Percentiles rank a stretch among this genome's conserved stretches.
Conservation (phyloP, 1,140 invertebrate species). For the Nixonia krombeini region DNA sequence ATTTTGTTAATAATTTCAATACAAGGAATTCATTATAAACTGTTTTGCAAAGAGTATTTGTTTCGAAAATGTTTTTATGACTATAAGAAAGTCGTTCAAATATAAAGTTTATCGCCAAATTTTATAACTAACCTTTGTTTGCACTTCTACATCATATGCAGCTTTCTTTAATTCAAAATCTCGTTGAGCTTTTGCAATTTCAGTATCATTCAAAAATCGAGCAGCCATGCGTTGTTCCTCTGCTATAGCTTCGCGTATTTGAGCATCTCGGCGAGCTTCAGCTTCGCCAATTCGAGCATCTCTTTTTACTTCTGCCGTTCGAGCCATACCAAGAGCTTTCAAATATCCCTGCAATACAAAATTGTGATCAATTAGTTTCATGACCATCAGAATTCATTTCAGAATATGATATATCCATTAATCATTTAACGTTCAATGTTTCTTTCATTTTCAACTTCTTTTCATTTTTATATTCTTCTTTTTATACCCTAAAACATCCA, state of each 20-base stretch:
- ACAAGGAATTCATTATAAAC: too few species aligned
- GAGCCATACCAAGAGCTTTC: slow-evolving; percentile 94
- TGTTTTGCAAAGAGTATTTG: too few species aligned
- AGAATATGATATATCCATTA: too few species aligned
- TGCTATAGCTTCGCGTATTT: slow-evolving; percentile 94
- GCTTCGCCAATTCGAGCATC: slow-evolving; percentile 97
- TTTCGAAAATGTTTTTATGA: not conserved
- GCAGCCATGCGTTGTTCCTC: slow-evolving; percentile 96
- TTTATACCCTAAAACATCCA: too few species aligned
- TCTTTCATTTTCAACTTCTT: too few species aligned
- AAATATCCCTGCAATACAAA: slow-evolving; percentile 86
- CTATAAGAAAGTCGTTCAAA: not conserved
- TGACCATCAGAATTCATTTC: too few species aligned
- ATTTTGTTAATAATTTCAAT: too few species aligned
- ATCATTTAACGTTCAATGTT: too few species aligned
- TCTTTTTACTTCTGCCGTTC: slow-evolving; percentile 96
- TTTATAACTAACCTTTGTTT: slow-evolving; percentile 84
- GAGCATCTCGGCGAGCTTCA: slow-evolving; percentile 89
- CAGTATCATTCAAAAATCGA: slow-evolving; percentile 92
- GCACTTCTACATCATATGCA: slow-evolving; percentile 96
- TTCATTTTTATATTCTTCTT: too few species aligned
- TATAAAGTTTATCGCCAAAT: not conserved
- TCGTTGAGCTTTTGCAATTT: slow-evolving; percentile 95
- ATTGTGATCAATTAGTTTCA: slow-evolving; percentile 28
- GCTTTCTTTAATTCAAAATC: slow-evolving; percentile 99